A percentile compares a stretch with the other conserved stretches of the same genome.
Evolutionary conservation across 2,888 invertebrate species (phyloP).

Genomic region (Aethes cnicana): DNA sequence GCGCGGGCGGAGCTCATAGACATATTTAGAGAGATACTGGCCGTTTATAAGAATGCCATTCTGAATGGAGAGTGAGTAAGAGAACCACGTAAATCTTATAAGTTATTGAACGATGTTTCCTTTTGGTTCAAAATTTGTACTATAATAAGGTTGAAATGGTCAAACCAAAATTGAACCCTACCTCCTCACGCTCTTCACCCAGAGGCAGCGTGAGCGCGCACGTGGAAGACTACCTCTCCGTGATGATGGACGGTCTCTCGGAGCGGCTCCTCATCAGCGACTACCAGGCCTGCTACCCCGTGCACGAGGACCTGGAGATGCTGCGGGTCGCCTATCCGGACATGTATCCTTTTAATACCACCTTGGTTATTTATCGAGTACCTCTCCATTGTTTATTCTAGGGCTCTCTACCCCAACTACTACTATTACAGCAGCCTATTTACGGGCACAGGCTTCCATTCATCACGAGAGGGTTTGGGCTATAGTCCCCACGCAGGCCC

Average conservation of each 20-base stretch:
- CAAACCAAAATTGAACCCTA: neutral
- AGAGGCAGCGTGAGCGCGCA: slow-evolving; percentile 58
- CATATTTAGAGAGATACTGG: slow-evolving; percentile 65
- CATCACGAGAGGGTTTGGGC: too few species aligned
- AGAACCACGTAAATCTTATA: too few species aligned
- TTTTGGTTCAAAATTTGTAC: too few species aligned
- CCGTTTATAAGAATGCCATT: slow-evolving; percentile 64
- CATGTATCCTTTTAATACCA: slow-evolving; percentile 83
- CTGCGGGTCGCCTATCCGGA: slow-evolving; percentile 84
- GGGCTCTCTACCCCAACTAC: neutral
- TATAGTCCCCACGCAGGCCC: too few species aligned
- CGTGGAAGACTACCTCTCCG: slow-evolving; percentile 64
- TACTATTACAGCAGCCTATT: neutral
- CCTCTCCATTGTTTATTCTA: too few species aligned
- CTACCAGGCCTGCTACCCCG: slow-evolving; percentile 85
- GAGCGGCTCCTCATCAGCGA: slow-evolving; percentile 84
- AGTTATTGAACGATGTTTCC: too few species aligned
- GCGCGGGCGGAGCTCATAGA: slow-evolving; percentile 74
- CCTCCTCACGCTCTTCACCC: slow-evolving; percentile 23
- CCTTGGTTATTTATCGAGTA: too few species aligned
- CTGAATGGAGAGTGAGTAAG: slow-evolving; percentile 69
- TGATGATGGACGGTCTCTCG: slow-evolving; percentile 71
- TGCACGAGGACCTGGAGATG: slow-evolving; percentile 85
- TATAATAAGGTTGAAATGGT: too few species aligned
- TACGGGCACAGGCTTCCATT: too few species aligned